Evolutionary conservation across 2,113 vertebrate species (phyloP), one percentile per base, ranked within the genome.

Genomic region (Menura novaehollandiae): DNA sequence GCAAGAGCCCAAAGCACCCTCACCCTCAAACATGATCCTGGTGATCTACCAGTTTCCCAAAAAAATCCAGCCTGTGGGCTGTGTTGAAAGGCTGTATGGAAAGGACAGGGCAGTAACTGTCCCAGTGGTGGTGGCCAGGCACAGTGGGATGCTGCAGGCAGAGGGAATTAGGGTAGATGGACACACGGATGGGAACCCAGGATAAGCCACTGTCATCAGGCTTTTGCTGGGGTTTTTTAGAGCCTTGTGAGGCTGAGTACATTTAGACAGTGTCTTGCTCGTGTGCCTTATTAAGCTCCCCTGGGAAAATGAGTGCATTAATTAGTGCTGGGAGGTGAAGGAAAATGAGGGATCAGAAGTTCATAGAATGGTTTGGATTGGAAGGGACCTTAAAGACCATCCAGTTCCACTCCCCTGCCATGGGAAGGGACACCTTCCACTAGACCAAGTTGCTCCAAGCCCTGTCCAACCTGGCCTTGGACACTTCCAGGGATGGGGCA

Each of bases 381-480:
- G 28, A 64, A 47, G 6, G 14, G 18, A 23, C 18, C 0, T 56
- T 39, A 47, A 44, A 53, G 13, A 15, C 4, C 81, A 46, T 13
- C 7, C 1, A 4, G 13, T 44, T 21, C 39, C 68, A 26, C 2
- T 0, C 6, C 44, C 30, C 56, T 62, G 37, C 67, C 33, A 11
- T 13, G 33, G 46, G 3, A 28, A 74, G 41, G 28, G 51, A 64
- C 41, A 24, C 19, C 49, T 74, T 4, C 23, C 30, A 41, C n/a
- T 10, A 1, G 1, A 23, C 43, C 82, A 75, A 41, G 59, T 0
- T 55, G 23, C 41, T 56, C 69, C 69, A 39, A 85, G 4, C 23
- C n/a, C n/a, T 0, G 0, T 55, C 69, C 69, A 74, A 0, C 51
- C 82, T 41, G 41, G 15, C n/a, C 69, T 64, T 1, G 59, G 5